Evolutionary conservation across 2,797 vertebrate species (phyloP), one percentile per base, ranked within the genome.

Genomic region (Sphenodon punctatus): DNA sequence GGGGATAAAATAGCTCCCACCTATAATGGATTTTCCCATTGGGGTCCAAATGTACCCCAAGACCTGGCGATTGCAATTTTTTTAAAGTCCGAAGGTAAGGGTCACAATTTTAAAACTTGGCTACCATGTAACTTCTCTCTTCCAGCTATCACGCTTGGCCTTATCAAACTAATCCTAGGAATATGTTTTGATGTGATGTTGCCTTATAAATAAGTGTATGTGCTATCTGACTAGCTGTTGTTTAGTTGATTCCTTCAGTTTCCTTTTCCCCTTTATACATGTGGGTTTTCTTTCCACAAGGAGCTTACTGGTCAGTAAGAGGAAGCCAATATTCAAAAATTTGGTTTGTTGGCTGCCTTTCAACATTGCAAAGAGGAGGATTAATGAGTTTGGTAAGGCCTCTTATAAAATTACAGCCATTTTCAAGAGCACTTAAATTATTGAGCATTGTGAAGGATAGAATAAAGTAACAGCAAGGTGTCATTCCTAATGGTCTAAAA

Each of bases 361-460:
- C 30, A 34, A 3, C 32, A 58, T 58, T 19, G 34, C 34, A 36
- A 32, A 56, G 6, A 58, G 19, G 20, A 58, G 30, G 20, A 22
- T 58, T 53, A 59, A 48, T 65, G 78, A 67, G 46, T 46, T 27
- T 27, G 49, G 53, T 51, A 51, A 42, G 38, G 30, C 45, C 32
- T 2, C 5, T 80, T 0, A 36, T 20, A 63, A 70, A 36, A 43
- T 55, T 70, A 70, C 23, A 59, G 39, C 43, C 75, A 67, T 78
- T 75, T 78, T 78, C 43, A 67, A 79, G 84, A 67, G 4, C 49
- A 36, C 59, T 79, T n/a, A 55, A 38, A 61, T 79, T 82, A n/a
- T n/a, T n/a, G n/a, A n/a, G n/a, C n/a, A n/a, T n/a, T n/a, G n/a
- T n/a, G n/a, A 27, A 27, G 51, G 14, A 27, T 51, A 27, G 51